phyloP scores from a whole-genome alignment of 2,888 invertebrate genomes.

The Plagodis dolabraria region DNA sequence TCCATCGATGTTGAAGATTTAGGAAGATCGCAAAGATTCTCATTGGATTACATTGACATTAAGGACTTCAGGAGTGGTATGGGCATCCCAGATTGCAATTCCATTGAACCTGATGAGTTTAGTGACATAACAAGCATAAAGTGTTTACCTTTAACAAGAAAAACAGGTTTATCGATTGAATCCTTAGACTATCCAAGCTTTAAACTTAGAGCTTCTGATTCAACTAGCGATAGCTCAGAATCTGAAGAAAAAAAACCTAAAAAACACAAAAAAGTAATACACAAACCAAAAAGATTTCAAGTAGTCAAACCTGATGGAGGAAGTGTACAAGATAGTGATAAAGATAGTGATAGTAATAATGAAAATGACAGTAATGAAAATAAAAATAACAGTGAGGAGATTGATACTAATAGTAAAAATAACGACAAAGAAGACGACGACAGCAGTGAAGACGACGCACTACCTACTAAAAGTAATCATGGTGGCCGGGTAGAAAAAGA shows the following conservation, averaged over 20 bases:
- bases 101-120: neutral
- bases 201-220: neutral
- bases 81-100: neutral
- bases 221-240: neutral
- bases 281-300: constrained; percentile 10
- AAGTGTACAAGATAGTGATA: neutral
- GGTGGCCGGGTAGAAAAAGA: neutral
- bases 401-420: neutral
- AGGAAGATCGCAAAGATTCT: constrained; percentile 6
- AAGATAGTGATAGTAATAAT: neutral
- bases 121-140: neutral
- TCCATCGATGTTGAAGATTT: constrained; percentile 39
- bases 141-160: constrained; percentile 6
- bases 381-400: neutral
- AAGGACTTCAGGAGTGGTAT: constrained; percentile 23
- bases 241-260: neutral
- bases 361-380: neutral
- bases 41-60: constrained; percentile 39
- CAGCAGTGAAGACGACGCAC: neutral
- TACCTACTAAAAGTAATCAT: neutral
- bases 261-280: neutral
- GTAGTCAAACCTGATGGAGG: neutral
- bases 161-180: neutral
- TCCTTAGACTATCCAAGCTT: neutral
- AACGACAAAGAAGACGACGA: neutral